phyloP scores from a whole-genome alignment of 2,113 vertebrate genomes.

The Mastomys coucha region DNA sequence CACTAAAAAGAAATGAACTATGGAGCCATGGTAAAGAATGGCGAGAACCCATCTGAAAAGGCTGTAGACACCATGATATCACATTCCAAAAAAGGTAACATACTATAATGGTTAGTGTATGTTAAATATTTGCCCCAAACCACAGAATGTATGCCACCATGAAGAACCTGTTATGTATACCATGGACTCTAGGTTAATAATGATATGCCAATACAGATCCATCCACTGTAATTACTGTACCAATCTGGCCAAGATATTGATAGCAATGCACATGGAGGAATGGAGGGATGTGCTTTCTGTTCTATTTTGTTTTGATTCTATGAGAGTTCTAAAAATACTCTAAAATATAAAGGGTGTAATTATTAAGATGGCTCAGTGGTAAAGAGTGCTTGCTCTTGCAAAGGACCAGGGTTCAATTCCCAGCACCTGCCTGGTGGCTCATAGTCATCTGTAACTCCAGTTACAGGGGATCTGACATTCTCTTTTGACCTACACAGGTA shows the following conservation, averaged over 20 bases:
- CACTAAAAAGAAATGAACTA: not conserved
- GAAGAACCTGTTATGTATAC: not conserved
- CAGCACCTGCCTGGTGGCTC: not conserved
- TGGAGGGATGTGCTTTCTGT: not conserved
- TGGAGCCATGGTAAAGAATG: not conserved
- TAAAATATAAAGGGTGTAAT: constrained; percentile 13
- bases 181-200: not conserved
- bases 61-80: not conserved
- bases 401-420: not conserved
- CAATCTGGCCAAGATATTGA: not conserved
- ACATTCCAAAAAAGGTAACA: not conserved
- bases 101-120: not conserved
- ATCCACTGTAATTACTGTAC: not conserved
- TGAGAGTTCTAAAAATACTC: constrained; percentile 47
- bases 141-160: not conserved
- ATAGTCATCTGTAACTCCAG: not conserved
- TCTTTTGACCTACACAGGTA: not conserved
- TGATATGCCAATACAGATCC: not conserved
- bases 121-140: constrained; percentile 2
- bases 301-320: constrained; percentile 39
- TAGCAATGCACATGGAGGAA: not conserved
- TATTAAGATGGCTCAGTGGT: not conserved
- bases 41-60: constrained; percentile 12
- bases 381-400: not conserved
- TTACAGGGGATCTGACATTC: not conserved